Percentiles rank a stretch among this genome's conserved stretches.
phyloP scores from a whole-genome alignment of 1,140 invertebrate species.

The Drosophila miranda region DNA sequence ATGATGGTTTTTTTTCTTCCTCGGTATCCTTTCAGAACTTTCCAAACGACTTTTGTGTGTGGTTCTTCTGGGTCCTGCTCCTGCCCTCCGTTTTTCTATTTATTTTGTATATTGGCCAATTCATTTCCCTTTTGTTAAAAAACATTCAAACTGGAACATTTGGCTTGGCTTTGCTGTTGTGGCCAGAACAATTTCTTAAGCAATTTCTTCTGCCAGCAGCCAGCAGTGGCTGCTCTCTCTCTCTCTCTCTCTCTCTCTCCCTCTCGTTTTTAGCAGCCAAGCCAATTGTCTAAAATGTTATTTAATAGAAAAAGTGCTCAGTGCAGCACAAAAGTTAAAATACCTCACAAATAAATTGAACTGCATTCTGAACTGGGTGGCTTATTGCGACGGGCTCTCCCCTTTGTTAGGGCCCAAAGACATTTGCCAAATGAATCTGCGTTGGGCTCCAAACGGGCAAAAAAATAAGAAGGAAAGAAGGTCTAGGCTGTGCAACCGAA shows the following conservation, averaged over 20 bases:
- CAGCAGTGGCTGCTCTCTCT: neutral
- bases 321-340: constrained; percentile 50
- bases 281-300: constrained; percentile 75
- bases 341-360: constrained; percentile 59
- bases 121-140: constrained; percentile 40
- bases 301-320: constrained; percentile 69
- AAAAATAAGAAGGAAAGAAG: neutral
- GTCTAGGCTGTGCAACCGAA: constrained; percentile 2
- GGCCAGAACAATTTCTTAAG: constrained; percentile 55
- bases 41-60: constrained; percentile 13
- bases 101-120: constrained; percentile 46
- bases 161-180: constrained; percentile 28
- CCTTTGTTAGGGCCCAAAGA: constrained; percentile 56
- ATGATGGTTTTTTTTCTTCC: constrained; percentile 18
- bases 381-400: constrained; percentile 54
- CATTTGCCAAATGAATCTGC: constrained; percentile 75
- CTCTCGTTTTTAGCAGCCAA: constrained; percentile 15
- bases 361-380: constrained; percentile 49
- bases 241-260: neutral
- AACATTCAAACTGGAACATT: constrained; percentile 24
- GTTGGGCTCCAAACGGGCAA: constrained; percentile 9
- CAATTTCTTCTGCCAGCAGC: constrained; percentile 31
- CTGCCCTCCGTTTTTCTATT: neutral
- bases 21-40: constrained; percentile 26
- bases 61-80: neutral